These are phyloP conservation scores for Aradus depressus DNA, from an alignment of 2,888 invertebrate species.

Conservation along the genomic window DNA sequence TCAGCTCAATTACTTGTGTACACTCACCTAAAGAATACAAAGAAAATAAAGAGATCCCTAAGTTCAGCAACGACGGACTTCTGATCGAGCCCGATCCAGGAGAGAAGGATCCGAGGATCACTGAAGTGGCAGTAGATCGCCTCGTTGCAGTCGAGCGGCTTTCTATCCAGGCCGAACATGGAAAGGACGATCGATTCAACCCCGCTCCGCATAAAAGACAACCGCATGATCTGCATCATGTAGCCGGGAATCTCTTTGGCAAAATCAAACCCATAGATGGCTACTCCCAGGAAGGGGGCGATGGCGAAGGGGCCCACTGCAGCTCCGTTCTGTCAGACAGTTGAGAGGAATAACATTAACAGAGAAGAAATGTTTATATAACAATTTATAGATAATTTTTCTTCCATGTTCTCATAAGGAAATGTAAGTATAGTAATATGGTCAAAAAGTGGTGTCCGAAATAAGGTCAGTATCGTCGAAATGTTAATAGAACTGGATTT, in stretches of 20 bases:
- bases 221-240: constrained; percentile 52
- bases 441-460: too few relatives aligned
- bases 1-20: neutral
- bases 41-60: constrained; percentile 1
- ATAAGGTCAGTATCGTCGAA: too few relatives aligned
- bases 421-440: too few relatives aligned
- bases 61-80: neutral
- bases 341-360: too few relatives aligned
- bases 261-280: constrained; percentile 59
- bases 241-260: constrained; percentile 48
- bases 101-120: constrained; percentile 47
- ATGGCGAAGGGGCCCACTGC: constrained; percentile 54
- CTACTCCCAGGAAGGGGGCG: constrained; percentile 54
- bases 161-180: constrained; percentile 51
- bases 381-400: too few relatives aligned
- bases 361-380: too few relatives aligned
- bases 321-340: constrained; percentile 57
- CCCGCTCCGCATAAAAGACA: constrained; percentile 54
- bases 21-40: constrained; percentile 5
- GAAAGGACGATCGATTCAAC: constrained; percentile 51
- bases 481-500: too few relatives aligned
- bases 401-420: too few relatives aligned
- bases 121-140: constrained; percentile 46
- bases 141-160: constrained; percentile 45
- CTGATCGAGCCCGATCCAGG: neutral